Evolutionary conservation across 2,797 vertebrate species (phyloP).

Genomic region (Halcyon leucocephala): DNA sequence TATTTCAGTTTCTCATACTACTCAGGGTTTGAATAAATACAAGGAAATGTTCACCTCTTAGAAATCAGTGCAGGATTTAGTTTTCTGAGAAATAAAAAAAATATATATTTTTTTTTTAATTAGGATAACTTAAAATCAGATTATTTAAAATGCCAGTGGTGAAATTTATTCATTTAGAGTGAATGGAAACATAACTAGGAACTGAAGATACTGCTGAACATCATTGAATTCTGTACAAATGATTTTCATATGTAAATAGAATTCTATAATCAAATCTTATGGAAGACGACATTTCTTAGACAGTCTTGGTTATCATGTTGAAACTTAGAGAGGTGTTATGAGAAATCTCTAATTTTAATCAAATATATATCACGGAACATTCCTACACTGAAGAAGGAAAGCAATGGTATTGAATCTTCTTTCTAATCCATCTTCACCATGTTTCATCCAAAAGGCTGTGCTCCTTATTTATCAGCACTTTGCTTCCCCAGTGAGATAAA

Average conservation of each 20-base stretch:
- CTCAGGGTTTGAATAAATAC: not conserved
- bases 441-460: slow-evolving; percentile 22
- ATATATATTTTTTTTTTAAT: not conserved
- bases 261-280: not conserved
- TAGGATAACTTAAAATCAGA: not conserved
- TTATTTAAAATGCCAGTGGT: not conserved
- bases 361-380: not conserved
- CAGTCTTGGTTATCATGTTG: not conserved
- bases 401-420: not conserved
- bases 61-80: not conserved
- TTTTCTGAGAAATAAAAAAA: not conserved
- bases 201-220: not conserved
- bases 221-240: not conserved
- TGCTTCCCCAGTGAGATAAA: slow-evolving; percentile 65
- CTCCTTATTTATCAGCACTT: slow-evolving; percentile 54
- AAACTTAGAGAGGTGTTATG: not conserved
- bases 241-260: slow-evolving; percentile 21
- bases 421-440: not conserved
- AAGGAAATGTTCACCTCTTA: not conserved
- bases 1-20: not conserved
- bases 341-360: slow-evolving; percentile 28
- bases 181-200: not conserved
- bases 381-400: not conserved
- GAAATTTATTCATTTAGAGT: not conserved
- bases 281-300: not conserved